Conservation (phyloP, 2,888 invertebrate species). For the Lasioglossum oenotherae region DNA sequence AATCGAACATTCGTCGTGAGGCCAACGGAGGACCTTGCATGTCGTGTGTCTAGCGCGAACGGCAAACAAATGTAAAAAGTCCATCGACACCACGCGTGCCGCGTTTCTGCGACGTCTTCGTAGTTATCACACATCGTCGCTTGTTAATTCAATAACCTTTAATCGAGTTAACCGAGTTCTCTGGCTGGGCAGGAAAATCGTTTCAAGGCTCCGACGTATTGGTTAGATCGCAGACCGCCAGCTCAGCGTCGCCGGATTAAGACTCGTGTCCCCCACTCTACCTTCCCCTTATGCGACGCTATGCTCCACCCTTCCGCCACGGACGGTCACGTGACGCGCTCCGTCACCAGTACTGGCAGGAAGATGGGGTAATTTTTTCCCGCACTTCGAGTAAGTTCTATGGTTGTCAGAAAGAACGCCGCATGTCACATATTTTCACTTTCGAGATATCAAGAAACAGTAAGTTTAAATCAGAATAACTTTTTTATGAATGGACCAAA, state of each 20-base stretch:
- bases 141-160: conserved; percentile 70
- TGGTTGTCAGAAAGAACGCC: too few relatives aligned
- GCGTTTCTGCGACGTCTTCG: conserved; percentile 30
- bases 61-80: conserved; percentile 53
- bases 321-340: too few relatives aligned
- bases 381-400: too few relatives aligned
- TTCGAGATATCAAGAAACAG: too few relatives aligned
- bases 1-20: background rate
- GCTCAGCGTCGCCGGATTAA: background rate
- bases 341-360: too few relatives aligned
- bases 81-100: conserved; percentile 55
- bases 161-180: conserved; percentile 66
- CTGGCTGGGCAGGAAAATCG: conserved; percentile 61
- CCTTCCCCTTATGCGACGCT: too few relatives aligned
- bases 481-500: too few relatives aligned
- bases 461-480: too few relatives aligned
- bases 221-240: conserved; percentile 45
- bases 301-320: too few relatives aligned
- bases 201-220: conserved; percentile 68
- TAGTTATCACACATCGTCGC: conserved; percentile 31
- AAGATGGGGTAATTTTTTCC: too few relatives aligned
- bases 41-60: background rate
- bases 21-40: background rate
- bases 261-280: too few relatives aligned
- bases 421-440: too few relatives aligned